Evolutionary conservation across 1,140 invertebrate genomes (phyloP).

Genomic region (Pogonognathellus flavescens): DNA sequence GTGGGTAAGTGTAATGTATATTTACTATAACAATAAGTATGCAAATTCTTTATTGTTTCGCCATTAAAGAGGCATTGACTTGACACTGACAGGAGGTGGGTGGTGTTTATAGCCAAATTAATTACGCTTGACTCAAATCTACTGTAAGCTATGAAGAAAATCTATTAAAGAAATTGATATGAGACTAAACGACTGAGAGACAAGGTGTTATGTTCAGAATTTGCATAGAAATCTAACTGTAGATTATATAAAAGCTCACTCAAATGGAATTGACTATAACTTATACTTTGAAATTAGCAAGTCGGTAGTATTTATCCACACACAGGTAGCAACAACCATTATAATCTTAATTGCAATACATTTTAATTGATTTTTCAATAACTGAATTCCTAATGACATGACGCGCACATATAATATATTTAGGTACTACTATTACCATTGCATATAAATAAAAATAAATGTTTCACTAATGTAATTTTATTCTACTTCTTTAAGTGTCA

Average conservation of each 20-base stretch:
- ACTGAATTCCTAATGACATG: no score
- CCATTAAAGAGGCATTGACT: conserved; percentile 52
- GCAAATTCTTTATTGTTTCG: conserved; percentile 41
- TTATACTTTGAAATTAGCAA: no score
- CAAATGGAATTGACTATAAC: background rate
- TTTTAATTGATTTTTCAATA: no score
- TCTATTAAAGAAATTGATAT: conserved; percentile 36
- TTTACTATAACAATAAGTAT: conserved; percentile 11
- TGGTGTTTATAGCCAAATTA: conserved; percentile 46
- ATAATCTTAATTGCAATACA: no score
- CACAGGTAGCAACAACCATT: no score
- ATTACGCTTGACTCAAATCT: conserved; percentile 17
- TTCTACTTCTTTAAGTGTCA: no score
- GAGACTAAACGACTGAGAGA: background rate
- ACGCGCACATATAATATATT: no score
- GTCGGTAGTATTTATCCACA: no score
- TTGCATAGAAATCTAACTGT: background rate
- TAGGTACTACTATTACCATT: no score
- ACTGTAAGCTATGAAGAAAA: conserved; percentile 12
- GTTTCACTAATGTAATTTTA: no score
- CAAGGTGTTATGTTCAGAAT: conserved; percentile 6
- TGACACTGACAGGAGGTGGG: conserved; percentile 35
- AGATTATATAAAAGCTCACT: no score
- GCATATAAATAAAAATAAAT: no score
- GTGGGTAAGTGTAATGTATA: background rate